Evolutionary conservation across 1,140 invertebrate species (phyloP), one percentile per base, ranked within the genome.

Genomic region (Danaus melanippus): DNA sequence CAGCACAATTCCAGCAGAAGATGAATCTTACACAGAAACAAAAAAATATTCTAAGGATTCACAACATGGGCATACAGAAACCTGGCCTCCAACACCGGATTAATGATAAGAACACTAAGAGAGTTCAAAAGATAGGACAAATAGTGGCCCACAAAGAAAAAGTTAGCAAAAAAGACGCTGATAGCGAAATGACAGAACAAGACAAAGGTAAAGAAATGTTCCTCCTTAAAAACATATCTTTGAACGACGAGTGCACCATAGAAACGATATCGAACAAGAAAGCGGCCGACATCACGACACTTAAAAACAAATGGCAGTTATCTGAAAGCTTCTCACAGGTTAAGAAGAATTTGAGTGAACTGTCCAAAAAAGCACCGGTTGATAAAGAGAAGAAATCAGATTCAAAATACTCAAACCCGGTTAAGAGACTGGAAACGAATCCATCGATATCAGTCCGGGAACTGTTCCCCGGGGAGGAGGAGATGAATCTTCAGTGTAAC

Each of bases 391-490:
- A 85, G 60, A 2, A 43, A 8, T 56, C 66, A 1, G 83, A 87
- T 32, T 47, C 45, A 0, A 84, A 82, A 66, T 87, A 83, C 57
- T 86, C 79, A 0, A 88, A 88, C 62, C 86, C 87, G 0, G 87
- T 88, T 0, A 82, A 79, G 42, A 69, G 87, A 66, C 73, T 94
- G 11, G 92, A 92, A 40, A 91, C 92, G 0, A 94, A 94, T 83
- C 93, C 93, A 0, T 94, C 92, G 8, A 93, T 94, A 64, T 93
- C 92, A 9, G 93, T 94, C n/a, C 86, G 93, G 15, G 93, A 93
- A 64, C 79, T 94, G 8, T 93, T 94, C 77, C 93, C 93, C 0
- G 93, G 93, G 1, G 93, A 94, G 67, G 93, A 94, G 69, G 93
- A 95, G 70, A 90, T 95, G 88, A 92, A 92, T 56, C 81, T 95